These are phyloP conservation scores for Mesopsocus fuscifrons DNA, from an alignment of 2,888 invertebrate species.

Conservation along the genomic window DNA sequence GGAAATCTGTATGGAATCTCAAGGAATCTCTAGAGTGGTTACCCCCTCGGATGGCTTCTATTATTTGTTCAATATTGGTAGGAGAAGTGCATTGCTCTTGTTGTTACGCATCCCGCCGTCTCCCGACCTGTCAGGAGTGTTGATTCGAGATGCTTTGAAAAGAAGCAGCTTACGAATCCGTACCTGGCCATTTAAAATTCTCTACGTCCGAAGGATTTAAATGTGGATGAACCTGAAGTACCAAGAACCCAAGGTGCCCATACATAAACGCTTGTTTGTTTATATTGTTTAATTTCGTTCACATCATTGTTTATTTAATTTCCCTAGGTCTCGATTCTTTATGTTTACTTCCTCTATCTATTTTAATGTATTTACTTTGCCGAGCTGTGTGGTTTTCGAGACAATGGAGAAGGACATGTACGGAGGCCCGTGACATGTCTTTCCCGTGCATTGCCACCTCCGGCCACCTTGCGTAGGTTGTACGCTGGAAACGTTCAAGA, in stretches of 20 bases:
- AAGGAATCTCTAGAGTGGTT: too few species aligned
- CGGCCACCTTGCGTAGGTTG: too few species aligned
- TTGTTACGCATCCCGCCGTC: background rate
- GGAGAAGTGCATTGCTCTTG: conserved; percentile 4
- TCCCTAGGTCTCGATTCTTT: conserved; percentile 1
- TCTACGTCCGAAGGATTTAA: too few species aligned
- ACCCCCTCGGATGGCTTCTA: too few species aligned
- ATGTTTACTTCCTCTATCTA: background rate
- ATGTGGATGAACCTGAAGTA: too few species aligned
- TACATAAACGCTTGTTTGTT: conserved; percentile 1
- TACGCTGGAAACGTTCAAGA: too few species aligned
- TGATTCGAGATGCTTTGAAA: background rate
- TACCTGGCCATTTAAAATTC: too few species aligned
- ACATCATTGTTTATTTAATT: conserved; percentile 8
- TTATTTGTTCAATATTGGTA: background rate
- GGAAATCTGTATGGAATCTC: too few species aligned
- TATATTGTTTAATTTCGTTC: conserved; percentile 7
- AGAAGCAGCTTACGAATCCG: too few species aligned
- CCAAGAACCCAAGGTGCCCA: too few species aligned
- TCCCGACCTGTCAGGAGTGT: background rate
- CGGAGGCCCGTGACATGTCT: too few species aligned
- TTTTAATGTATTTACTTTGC: conserved; percentile 2
- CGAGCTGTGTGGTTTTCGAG: background rate
- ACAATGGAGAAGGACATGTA: background rate
- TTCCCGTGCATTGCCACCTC: too few species aligned